Conservation (phyloP, 2,888 invertebrate genomes). For the Thumatha senex region DNA sequence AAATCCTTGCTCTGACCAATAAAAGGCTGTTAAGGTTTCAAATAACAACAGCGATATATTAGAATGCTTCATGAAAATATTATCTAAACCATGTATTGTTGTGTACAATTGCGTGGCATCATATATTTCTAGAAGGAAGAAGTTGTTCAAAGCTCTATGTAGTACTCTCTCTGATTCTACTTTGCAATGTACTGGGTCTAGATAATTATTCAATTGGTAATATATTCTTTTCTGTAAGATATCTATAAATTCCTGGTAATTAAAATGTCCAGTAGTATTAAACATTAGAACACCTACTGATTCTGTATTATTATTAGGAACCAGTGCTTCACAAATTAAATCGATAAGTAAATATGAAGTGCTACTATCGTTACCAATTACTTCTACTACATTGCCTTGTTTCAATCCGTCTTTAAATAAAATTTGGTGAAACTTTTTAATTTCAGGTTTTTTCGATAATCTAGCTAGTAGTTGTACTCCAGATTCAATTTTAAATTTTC, state of each 20-base stretch:
- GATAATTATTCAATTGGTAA: background rate
- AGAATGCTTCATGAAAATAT: constrained; percentile 55
- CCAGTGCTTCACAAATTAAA: constrained; percentile 59
- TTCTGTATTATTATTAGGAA: constrained; percentile 50
- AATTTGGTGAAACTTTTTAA: constrained; percentile 70
- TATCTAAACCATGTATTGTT: constrained; percentile 71
- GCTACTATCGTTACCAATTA: constrained; percentile 49
- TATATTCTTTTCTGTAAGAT: constrained; percentile 35
- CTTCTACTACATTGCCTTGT: constrained; percentile 63
- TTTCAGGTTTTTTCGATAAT: constrained; percentile 64
- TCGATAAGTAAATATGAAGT: constrained; percentile 56
- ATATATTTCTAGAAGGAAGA: constrained; percentile 64
- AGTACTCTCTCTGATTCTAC: constrained; percentile 21
- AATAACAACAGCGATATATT: constrained; percentile 68
- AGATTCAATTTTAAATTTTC: constrained; percentile 76
- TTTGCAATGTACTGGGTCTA: background rate
- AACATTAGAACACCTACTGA: constrained; percentile 63
- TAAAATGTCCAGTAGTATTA: constrained; percentile 70
- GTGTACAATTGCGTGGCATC: constrained; percentile 67
- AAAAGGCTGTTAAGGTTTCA: constrained; percentile 76
- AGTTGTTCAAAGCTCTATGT: constrained; percentile 44
- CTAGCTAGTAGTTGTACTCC: constrained; percentile 84
- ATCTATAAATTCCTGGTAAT: constrained; percentile 45
- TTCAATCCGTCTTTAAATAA: constrained; percentile 69
- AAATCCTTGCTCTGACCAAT: constrained; percentile 77